A percentile compares a stretch with the other conserved stretches of the same genome.
These are phyloP conservation scores for Dasypolia templi DNA, from an alignment of 2,888 invertebrate genomes.

Conservation along the genomic window DNA sequence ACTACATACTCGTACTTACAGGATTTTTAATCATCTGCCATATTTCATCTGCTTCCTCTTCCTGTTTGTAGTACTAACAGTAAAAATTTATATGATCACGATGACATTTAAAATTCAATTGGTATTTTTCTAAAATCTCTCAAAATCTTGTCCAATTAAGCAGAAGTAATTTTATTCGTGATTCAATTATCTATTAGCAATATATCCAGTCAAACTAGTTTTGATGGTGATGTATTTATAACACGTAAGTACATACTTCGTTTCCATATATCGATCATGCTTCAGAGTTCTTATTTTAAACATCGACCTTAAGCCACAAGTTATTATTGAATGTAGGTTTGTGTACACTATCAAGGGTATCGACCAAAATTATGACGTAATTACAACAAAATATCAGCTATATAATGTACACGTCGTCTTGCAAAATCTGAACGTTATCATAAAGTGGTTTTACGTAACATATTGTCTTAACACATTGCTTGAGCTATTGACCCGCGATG, in stretches of 20 bases:
- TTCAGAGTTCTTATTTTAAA: conserved; percentile 52
- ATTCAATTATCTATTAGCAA: conserved; percentile 15
- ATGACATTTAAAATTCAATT: conserved; percentile 6
- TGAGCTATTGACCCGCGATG: conserved; percentile 50
- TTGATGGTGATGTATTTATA: conserved; percentile 55
- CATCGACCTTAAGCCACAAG: conserved; percentile 40
- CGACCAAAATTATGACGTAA: conserved; percentile 30
- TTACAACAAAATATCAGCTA: conserved; percentile 3
- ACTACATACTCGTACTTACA: neutral
- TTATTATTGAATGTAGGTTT: conserved; percentile 24
- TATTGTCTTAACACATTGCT: conserved; percentile 45
- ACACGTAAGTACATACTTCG: conserved; percentile 11
- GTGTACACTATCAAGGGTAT: conserved; percentile 42
- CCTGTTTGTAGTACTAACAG: conserved; percentile 29
- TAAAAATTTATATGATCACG: conserved; percentile 7
- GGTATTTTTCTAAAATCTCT: conserved; percentile 6
- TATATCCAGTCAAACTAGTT: conserved; percentile 46
- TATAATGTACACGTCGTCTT: conserved; percentile 14
- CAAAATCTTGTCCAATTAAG: conserved; percentile 14
- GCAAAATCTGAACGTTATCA: conserved; percentile 29
- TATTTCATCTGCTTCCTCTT: conserved; percentile 31
- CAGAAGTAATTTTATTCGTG: conserved; percentile 24
- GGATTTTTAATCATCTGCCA: neutral
- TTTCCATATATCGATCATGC: conserved; percentile 36
- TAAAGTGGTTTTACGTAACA: conserved; percentile 40